phyloP scores from a whole-genome alignment of 2,797 vertebrate genomes.

The Sciaenops ocellatus region DNA sequence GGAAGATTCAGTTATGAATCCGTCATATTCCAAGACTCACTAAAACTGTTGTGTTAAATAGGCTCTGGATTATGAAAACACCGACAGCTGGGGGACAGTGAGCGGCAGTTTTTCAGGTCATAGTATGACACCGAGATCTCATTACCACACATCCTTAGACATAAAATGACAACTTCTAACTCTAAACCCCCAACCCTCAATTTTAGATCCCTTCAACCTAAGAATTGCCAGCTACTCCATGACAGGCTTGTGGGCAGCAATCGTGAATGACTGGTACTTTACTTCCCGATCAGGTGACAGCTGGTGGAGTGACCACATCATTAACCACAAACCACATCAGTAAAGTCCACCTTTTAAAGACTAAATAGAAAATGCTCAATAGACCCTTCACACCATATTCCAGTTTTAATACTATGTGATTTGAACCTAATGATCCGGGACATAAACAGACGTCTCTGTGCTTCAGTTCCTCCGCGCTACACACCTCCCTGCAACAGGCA shows the following conservation, averaged over 20 bases:
- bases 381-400: neutral
- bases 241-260: too few relatives aligned
- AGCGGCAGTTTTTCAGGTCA: neutral
- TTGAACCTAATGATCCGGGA: slow-evolving; percentile 21
- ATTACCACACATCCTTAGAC: neutral
- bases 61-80: neutral
- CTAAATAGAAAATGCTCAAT: slow-evolving; percentile 40
- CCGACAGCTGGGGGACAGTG: neutral
- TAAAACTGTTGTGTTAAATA: neutral
- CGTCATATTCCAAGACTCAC: neutral
- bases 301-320: slow-evolving; percentile 23
- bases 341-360: slow-evolving; percentile 11
- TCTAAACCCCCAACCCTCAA: neutral
- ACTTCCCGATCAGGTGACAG: neutral
- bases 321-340: slow-evolving; percentile 33
- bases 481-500: slow-evolving; percentile 19
- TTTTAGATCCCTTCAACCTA: slow-evolving; percentile 20
- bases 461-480: slow-evolving; percentile 15
- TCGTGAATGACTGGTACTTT: too few relatives aligned
- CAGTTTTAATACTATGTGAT: slow-evolving; percentile 12
- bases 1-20: slow-evolving; percentile 1
- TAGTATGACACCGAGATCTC: neutral
- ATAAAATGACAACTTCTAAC: slow-evolving; percentile 19
- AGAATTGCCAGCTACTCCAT: too few relatives aligned
- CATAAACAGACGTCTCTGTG: neutral